phyloP scores from a whole-genome alignment of 2,888 invertebrate genomes.

The Drosophila acutilabella region DNA sequence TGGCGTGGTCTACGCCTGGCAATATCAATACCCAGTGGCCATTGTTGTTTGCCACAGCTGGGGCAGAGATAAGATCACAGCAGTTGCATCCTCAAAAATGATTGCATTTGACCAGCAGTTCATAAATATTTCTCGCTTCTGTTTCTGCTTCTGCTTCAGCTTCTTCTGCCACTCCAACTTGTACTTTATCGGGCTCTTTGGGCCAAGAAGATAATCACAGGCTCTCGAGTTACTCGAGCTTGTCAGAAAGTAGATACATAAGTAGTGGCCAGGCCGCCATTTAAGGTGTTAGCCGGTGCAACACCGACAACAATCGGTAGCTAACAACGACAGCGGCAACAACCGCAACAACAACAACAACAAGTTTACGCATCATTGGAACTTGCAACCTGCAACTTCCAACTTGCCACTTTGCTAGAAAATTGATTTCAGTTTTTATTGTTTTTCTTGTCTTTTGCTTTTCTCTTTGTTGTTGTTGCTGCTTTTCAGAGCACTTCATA shows the following conservation, averaged over 20 bases:
- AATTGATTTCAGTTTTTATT: constrained; percentile 76
- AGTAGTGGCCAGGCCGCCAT: constrained; percentile 53
- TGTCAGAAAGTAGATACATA: constrained; percentile 41
- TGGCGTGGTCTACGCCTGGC: constrained; percentile 62
- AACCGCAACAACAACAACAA: constrained; percentile 54
- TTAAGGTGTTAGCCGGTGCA: constrained; percentile 74
- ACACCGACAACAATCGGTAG: constrained; percentile 43
- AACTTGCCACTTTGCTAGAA: constrained; percentile 59
- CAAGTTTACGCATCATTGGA: constrained; percentile 74
- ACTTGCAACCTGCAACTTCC: constrained; percentile 16
- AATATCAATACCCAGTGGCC: constrained; percentile 51
- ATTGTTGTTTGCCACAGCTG: constrained; percentile 28
- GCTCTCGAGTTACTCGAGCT: constrained; percentile 69
- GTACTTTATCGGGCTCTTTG: background rate
- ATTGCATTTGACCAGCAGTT: constrained; percentile 62
- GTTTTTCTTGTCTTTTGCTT: constrained; percentile 39
- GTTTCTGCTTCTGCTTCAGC: constrained; percentile 1
- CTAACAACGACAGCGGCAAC: constrained; percentile 41
- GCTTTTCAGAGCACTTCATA: constrained; percentile 68
- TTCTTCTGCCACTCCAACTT: background rate
- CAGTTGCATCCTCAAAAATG: constrained; percentile 63
- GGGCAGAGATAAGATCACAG: constrained; percentile 50
- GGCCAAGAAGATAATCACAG: constrained; percentile 65
- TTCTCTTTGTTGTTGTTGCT: constrained; percentile 59
- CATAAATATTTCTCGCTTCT: constrained; percentile 74